Evolutionary conservation across 2,888 invertebrate genomes (phyloP).

Genomic region (Hirtodrosophila alboralis): DNA sequence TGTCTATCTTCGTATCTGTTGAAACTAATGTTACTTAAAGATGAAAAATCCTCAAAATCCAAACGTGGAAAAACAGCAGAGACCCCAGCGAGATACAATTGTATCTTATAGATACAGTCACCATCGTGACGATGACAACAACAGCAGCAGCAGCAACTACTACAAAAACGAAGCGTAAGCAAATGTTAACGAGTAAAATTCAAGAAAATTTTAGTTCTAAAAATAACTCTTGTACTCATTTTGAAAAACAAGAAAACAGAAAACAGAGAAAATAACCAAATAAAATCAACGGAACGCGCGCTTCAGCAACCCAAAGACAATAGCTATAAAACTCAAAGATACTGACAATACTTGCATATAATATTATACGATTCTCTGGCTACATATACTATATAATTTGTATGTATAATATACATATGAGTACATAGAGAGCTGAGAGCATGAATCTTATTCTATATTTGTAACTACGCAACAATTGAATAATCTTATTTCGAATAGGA

Average conservation of each 20-base stretch:
- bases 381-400: background rate
- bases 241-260: conserved; percentile 59
- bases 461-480: too few relatives aligned
- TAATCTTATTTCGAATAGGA: too few relatives aligned
- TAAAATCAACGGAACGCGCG: conserved; percentile 33
- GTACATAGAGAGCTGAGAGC: background rate
- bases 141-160: conserved; percentile 45
- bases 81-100: conserved; percentile 6
- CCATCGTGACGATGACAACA: conserved; percentile 41
- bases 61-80: conserved; percentile 39
- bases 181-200: conserved; percentile 78
- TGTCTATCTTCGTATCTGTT: conserved; percentile 43
- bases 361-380: conserved; percentile 2
- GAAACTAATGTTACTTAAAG: conserved; percentile 70
- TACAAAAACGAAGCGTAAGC: conserved; percentile 68
- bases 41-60: conserved; percentile 53
- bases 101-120: conserved; percentile 55
- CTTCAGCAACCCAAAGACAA: conserved; percentile 65
- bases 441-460: too few relatives aligned
- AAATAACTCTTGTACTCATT: conserved; percentile 79
- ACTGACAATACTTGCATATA: conserved; percentile 42
- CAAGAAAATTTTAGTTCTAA: conserved; percentile 77
- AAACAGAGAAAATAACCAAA: conserved; percentile 49
- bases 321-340: conserved; percentile 71
- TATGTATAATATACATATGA: background rate